These are phyloP conservation scores for Pogonomyrmex californicus DNA, from an alignment of 1,140 invertebrate species.

Conservation along the genomic window DNA sequence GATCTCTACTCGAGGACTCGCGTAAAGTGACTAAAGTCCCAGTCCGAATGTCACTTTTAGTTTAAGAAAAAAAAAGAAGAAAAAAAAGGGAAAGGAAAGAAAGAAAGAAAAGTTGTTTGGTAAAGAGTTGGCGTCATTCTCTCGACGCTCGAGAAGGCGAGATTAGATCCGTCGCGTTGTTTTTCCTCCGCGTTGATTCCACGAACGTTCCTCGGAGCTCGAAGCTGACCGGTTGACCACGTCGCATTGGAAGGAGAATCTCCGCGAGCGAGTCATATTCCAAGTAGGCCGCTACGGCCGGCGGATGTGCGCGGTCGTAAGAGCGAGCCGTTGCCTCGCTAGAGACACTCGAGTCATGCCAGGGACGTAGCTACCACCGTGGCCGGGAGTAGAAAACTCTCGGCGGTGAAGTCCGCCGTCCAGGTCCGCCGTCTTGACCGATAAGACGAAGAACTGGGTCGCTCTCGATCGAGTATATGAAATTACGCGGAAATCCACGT, in stretches of 20 bases:
- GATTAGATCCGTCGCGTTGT: constrained; percentile 65
- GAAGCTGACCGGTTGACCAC: constrained; percentile 70
- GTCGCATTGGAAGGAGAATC: constrained; percentile 74
- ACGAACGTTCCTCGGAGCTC: constrained; percentile 70
- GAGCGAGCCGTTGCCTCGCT: constrained; percentile 69
- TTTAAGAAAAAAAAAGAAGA: neutral
- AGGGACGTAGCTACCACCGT: constrained; percentile 43
- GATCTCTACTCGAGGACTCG: neutral
- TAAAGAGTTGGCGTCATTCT: constrained; percentile 42
- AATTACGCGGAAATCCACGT: constrained; percentile 11
- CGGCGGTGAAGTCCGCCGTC: neutral
- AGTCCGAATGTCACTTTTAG: neutral
- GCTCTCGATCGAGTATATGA: neutral
- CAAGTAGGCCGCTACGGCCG: constrained; percentile 80
- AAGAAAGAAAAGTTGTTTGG: neutral
- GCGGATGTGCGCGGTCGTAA: constrained; percentile 75
- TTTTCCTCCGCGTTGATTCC: constrained; percentile 70
- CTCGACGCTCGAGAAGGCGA: constrained; percentile 65
- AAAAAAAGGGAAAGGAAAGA: neutral
- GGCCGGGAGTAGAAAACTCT: neutral
- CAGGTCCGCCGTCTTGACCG: neutral
- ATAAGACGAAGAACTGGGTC: constrained; percentile 2
- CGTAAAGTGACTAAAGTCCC: neutral
- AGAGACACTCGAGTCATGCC: constrained; percentile 51
- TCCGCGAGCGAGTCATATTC: constrained; percentile 75